Conservation (phyloP, 2,797 vertebrate species). For the Gymnocypris eckloni region DNA sequence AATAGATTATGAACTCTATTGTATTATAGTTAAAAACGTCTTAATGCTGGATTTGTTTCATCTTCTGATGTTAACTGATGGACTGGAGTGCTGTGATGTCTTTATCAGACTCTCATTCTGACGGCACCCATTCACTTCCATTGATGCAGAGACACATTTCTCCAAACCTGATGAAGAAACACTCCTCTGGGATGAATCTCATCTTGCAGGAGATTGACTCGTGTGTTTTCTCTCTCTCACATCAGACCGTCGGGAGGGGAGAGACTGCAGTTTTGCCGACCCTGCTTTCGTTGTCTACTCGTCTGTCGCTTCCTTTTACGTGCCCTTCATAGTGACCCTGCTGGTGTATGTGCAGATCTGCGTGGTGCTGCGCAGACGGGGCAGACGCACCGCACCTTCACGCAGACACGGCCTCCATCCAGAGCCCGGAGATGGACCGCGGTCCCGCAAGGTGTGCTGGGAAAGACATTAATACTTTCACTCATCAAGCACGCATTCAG, state of each 20-base stretch:
- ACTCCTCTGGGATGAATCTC: no score
- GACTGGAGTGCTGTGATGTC: no score
- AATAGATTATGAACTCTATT: no score
- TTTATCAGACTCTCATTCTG: no score
- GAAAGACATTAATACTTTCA: no score
- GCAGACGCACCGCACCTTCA: conserved; percentile 74
- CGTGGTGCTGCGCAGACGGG: conserved; percentile 76
- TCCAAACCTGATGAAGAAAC: no score
- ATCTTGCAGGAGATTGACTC: not conserved
- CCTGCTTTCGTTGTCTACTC: conserved; percentile 83
- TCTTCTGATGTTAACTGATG: no score
- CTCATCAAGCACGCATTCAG: not conserved
- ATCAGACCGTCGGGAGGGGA: conserved; percentile 73
- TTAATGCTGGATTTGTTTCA: no score
- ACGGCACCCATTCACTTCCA: no score
- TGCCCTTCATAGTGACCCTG: conserved; percentile 81
- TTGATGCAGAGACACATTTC: no score
- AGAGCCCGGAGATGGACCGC: conserved; percentile 62
- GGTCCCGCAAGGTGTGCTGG: conserved; percentile 71
- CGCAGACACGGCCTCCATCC: conserved; percentile 64
- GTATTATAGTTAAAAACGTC: no score
- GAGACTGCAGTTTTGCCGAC: conserved; percentile 79
- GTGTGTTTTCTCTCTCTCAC: not conserved
- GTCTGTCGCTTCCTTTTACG: conserved; percentile 83
- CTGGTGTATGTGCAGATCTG: conserved; percentile 84